A percentile compares a stretch with the other conserved stretches of the same genome.
phyloP scores from a whole-genome alignment of 2,797 vertebrate genomes.

The Chrysolophus pictus region DNA sequence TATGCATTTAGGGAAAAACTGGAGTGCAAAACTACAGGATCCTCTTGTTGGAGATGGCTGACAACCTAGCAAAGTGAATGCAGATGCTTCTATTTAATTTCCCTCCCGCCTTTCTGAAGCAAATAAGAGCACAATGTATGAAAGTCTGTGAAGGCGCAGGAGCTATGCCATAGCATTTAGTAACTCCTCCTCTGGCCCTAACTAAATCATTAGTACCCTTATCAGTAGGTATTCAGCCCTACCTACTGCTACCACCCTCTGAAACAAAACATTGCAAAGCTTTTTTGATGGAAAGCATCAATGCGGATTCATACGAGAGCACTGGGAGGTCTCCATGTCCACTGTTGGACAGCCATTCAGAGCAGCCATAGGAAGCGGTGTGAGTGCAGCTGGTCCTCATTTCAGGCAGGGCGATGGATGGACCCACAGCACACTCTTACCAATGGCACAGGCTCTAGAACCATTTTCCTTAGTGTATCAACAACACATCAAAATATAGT shows the following conservation, averaged over 20 bases:
- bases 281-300: background rate
- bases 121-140: background rate
- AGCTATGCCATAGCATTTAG: background rate
- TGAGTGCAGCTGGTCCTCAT: background rate
- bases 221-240: background rate
- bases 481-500: background rate
- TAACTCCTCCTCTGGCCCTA: background rate
- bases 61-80: background rate
- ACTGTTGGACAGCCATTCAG: background rate
- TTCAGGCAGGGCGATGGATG: background rate
- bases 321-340: background rate
- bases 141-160: background rate
- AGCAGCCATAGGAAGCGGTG: background rate
- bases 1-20: background rate
- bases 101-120: background rate
- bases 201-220: background rate
- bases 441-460: background rate
- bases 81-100: background rate
- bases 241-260: background rate
- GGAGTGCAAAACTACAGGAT: background rate
- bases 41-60: background rate
- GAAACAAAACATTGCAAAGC: background rate
- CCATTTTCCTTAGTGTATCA: background rate
- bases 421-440: background rate
- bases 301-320: background rate